Evolutionary conservation across 2,113 vertebrate genomes (phyloP).

Genomic region (Gallinago jamesoni): DNA sequence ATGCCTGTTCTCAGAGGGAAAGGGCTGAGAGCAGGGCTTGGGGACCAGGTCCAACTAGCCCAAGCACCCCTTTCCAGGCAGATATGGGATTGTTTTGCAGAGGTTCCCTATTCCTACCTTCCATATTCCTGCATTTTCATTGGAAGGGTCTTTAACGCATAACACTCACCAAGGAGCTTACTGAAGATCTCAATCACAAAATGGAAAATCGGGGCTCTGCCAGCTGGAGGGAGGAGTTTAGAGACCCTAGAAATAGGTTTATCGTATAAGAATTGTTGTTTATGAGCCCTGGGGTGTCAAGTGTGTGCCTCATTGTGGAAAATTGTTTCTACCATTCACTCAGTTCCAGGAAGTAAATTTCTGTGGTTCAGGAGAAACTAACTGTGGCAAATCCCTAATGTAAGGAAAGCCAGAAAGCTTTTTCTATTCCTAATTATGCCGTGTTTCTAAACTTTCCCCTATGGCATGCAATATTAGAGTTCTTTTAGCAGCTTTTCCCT

Average conservation of each 20-base stretch:
- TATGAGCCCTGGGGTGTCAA: background rate
- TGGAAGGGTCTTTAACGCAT: background rate
- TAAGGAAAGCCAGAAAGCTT: background rate
- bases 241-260: background rate
- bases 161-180: background rate
- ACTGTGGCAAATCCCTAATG: background rate
- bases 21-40: background rate
- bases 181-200: background rate
- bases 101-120: background rate
- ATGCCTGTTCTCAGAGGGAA: background rate
- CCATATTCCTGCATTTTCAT: background rate
- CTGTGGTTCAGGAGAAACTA: conserved; percentile 14
- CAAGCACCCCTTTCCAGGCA: background rate
- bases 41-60: background rate
- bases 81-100: background rate
- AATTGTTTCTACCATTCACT: background rate
- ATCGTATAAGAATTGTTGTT: background rate
- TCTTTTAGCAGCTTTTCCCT: conserved; percentile 1
- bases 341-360: background rate
- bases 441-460: conserved; percentile 1
- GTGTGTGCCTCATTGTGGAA: background rate
- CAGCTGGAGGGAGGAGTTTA: background rate
- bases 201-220: background rate
- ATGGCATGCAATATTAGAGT: background rate
- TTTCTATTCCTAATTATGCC: background rate